These are phyloP conservation scores for Drosophila lutescens DNA, from an alignment of 2,888 invertebrate species.

Conservation along the genomic window DNA sequence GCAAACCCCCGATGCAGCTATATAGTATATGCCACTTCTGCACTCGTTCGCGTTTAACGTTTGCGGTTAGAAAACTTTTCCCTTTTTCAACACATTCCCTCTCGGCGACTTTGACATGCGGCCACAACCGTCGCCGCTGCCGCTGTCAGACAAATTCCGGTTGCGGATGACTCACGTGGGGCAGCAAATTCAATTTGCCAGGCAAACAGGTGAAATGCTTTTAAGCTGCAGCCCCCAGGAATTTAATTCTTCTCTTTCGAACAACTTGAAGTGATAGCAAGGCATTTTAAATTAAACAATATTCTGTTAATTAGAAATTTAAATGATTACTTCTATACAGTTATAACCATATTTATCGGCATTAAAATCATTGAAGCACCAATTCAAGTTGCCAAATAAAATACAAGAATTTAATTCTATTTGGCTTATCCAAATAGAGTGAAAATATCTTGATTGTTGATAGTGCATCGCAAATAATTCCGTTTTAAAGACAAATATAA, in stretches of 20 bases:
- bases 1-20: neutral
- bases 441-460: too few relatives aligned
- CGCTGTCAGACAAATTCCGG: slow-evolving; percentile 73
- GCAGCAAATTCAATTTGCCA: slow-evolving; percentile 67
- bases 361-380: too few relatives aligned
- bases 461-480: too few relatives aligned
- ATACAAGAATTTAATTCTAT: too few relatives aligned
- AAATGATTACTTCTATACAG: neutral
- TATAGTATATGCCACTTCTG: neutral
- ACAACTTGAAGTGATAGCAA: neutral
- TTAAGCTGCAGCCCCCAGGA: slow-evolving; percentile 35
- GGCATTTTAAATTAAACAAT: neutral
- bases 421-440: too few relatives aligned
- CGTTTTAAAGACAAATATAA: too few relatives aligned
- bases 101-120: slow-evolving; percentile 73
- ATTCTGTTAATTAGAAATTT: neutral
- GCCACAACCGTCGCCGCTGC: slow-evolving; percentile 48
- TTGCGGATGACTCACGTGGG: slow-evolving; percentile 71
- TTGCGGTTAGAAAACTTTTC: slow-evolving; percentile 69
- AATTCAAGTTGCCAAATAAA: too few relatives aligned
- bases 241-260: slow-evolving; percentile 4
- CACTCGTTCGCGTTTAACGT: slow-evolving; percentile 24
- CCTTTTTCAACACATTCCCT: slow-evolving; percentile 50
- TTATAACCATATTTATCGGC: too few relatives aligned
- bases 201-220: slow-evolving; percentile 55